Evolutionary conservation across 2,113 vertebrate species (phyloP).

Genomic region (Hyperoodon ampullatus): DNA sequence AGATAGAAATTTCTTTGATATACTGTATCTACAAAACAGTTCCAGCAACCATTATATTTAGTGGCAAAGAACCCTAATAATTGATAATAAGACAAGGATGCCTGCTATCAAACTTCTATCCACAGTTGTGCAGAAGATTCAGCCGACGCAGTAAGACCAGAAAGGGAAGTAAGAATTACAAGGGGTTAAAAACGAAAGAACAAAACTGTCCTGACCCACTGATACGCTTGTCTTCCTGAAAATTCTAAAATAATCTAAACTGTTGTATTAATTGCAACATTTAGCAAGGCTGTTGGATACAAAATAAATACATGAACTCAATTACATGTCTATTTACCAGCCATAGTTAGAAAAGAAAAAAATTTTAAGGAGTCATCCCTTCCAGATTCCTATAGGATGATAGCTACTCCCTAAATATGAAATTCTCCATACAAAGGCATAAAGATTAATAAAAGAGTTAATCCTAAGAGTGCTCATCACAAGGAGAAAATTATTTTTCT

Average conservation of each 20-base stretch:
- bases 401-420: not conserved
- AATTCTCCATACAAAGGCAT: not conserved
- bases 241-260: not conserved
- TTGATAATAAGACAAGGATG: not conserved
- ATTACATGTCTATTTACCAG: not conserved
- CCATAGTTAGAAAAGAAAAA: not conserved
- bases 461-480: not conserved
- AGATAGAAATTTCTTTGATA: not conserved
- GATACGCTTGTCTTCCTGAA: not conserved
- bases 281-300: not conserved
- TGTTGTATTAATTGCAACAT: not conserved
- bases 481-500: not conserved
- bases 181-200: not conserved
- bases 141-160: not conserved
- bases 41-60: not conserved
- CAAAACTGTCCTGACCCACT: not conserved
- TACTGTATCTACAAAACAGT: not conserved
- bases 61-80: not conserved
- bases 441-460: not conserved
- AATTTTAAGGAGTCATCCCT: not conserved
- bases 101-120: not conserved
- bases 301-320: not conserved
- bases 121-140: not conserved
- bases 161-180: not conserved
- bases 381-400: not conserved